Evolutionary conservation across 2,888 invertebrate genomes (phyloP), one percentile per base, ranked within the genome.

Genomic region (Choreutis nemorana): DNA sequence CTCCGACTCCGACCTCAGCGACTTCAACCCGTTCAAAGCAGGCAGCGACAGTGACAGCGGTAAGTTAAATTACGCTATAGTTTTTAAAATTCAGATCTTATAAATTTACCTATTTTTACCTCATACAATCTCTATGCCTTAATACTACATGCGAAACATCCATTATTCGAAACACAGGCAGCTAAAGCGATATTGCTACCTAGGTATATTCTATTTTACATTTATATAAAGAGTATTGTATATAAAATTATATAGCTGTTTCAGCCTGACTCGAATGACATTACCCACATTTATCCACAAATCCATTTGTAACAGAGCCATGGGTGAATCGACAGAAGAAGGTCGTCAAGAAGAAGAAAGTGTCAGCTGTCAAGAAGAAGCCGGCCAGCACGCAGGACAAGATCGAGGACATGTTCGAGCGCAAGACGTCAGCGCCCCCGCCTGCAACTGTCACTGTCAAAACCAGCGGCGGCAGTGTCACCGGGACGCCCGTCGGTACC

Each of bases 21-120:
- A 94, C 71, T 94, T 93, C 60, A 96, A 97, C 79, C 96, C 95
- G 54, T 90, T 89, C 58, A 87, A 85, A 35, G 88, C 85, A 28
- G 94, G 89, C 51, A 85, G 86, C 48, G 89, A 89, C 48, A 89
- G 90, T 22, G 92, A 93, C 50, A 87, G 87, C 44, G 90, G 89
- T 82, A 3, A 33, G 35, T 29, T 14, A 12, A 18, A 11, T 27
- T 14, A 14, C 7, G 14, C 11, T 22, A n/a, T n/a, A n/a, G n/a
- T n/a, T n/a, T n/a, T n/a, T n/a, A n/a, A n/a, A n/a, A n/a, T n/a
- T n/a, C n/a, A n/a, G n/a, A n/a, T n/a, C n/a, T n/a, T n/a, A n/a
- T n/a, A n/a, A n/a, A n/a, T n/a, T n/a, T n/a, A n/a, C n/a, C 6
- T 5, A 5, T 18, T 5, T n/a, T n/a, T n/a, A n/a, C n/a, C n/a